phyloP scores from a whole-genome alignment of 2,797 vertebrate genomes.

The Melanotaenia trifasciata region DNA sequence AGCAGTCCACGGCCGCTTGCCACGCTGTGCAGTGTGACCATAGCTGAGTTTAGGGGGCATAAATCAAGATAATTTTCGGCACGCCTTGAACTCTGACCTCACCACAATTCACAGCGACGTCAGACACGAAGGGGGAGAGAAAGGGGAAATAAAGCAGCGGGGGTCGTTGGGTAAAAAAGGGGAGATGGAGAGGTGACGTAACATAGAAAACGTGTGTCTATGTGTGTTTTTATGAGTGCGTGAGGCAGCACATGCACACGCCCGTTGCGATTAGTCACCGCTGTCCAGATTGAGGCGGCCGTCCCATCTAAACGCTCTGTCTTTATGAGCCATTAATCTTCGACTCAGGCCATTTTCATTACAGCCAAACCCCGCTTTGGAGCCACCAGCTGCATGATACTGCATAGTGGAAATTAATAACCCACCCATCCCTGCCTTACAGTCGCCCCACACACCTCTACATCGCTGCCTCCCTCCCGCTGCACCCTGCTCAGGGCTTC shows the following conservation, averaged over 20 bases:
- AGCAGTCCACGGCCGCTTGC: conserved; percentile 59
- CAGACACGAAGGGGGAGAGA: conserved; percentile 25
- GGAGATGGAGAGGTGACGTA: conserved; percentile 31
- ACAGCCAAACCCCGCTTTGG: conserved; percentile 93
- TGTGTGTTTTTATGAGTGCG: conserved; percentile 25
- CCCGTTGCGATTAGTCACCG: conserved; percentile 90
- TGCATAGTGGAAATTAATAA: conserved; percentile 97
- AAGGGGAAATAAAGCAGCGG: conserved; percentile 28
- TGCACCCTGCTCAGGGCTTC: conserved; percentile 79
- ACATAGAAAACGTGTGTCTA: conserved; percentile 20
- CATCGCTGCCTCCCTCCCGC: conserved; percentile 5
- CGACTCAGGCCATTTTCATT: conserved; percentile 98
- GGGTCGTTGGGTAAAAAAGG: conserved; percentile 31
- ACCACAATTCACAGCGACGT: conserved; percentile 92
- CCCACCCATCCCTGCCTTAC: conserved; percentile 80
- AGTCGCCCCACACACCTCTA: conserved; percentile 57
- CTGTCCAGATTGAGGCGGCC: conserved; percentile 93
- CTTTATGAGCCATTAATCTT: conserved; percentile 99
- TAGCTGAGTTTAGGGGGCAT: conserved; percentile 79
- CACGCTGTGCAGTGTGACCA: conserved; percentile 38
- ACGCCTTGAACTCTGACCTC: conserved; percentile 97
- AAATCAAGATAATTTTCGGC: conserved; percentile 99
- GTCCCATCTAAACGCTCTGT: conserved; percentile 98
- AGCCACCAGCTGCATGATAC: conserved; percentile 97
- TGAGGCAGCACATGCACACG: conserved; percentile 21